phyloP scores from a whole-genome alignment of 2,113 vertebrate species.

The Diphyllodes magnificus region DNA sequence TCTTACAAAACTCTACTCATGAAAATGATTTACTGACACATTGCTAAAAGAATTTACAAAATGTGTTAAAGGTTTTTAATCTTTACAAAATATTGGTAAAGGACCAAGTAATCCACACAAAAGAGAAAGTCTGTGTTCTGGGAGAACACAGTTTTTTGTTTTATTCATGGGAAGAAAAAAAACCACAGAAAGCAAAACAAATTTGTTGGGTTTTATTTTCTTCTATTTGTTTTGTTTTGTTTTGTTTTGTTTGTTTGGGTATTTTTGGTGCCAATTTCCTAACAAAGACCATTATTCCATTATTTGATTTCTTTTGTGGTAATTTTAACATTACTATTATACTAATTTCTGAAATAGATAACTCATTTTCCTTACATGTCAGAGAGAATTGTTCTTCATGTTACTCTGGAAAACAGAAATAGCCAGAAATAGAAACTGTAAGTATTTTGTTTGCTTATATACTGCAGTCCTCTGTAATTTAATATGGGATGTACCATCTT shows the following conservation, averaged over 20 bases:
- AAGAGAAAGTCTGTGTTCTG: too few relatives aligned
- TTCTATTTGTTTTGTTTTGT: not conserved
- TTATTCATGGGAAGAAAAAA: not conserved
- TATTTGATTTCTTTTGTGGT: not conserved
- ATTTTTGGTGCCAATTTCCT: not conserved
- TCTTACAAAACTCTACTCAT: not conserved
- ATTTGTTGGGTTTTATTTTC: too few relatives aligned
- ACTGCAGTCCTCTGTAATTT: not conserved
- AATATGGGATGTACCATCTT: not conserved
- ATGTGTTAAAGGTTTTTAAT: not conserved
- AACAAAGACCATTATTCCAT: not conserved
- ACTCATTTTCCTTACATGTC: not conserved
- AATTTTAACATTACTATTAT: not conserved
- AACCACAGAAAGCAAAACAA: not conserved
- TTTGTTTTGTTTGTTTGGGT: not conserved
- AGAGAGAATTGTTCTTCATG: not conserved
- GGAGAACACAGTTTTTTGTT: accelerated
- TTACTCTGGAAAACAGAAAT: not conserved
- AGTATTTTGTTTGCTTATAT: not conserved
- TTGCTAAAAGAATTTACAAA: not conserved
- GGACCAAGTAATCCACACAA: not conserved
- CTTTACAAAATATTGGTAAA: not conserved
- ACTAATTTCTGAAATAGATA: not conserved
- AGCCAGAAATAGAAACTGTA: not conserved
- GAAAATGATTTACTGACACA: not conserved